Conservation (phyloP, 2,113 vertebrate species). For the Felis catus region F.catus_Fca126_mat1.0 CM031426.1:18242001-18242500, state of each 20-base stretch:
- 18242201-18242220: background rate
- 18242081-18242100: background rate
- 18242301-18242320: background rate
- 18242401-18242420: background rate
- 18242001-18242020: conserved; percentile 76
- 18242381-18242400: too few species aligned
- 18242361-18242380: background rate
- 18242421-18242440: background rate
- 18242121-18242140: background rate
- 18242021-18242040: conserved; percentile 66
- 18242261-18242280: background rate
- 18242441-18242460: background rate
- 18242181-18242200: background rate
- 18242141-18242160: background rate
- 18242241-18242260: background rate
- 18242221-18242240: background rate
- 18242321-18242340: background rate
- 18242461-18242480: background rate
- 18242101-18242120: background rate
- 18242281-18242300: background rate
- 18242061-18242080: background rate
- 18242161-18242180: background rate
- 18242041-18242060: conserved; percentile 33
- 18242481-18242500: background rate
- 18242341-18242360: background rate